phyloP scores from a whole-genome alignment of 2,888 invertebrate genomes.

The Onthophagus sagittarius region DNA sequence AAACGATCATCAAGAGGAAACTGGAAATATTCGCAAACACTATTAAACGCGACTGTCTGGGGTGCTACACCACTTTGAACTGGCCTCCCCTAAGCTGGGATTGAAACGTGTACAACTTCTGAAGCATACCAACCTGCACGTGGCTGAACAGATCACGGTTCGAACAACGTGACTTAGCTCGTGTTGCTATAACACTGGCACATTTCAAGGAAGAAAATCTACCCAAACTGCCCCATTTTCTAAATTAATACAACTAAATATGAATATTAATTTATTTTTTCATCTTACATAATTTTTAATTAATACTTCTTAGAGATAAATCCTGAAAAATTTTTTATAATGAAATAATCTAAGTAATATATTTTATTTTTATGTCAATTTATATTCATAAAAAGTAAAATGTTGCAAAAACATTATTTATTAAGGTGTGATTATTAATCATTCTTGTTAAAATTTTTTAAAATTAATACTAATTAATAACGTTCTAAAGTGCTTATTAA shows the following conservation, averaged over 20 bases:
- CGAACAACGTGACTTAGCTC: constrained; percentile 47
- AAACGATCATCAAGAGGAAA: background rate
- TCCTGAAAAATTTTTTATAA: no score
- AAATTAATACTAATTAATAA: no score
- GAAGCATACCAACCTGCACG: constrained; percentile 50
- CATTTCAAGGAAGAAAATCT: constrained; percentile 16
- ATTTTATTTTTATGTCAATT: no score
- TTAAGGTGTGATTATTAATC: no score
- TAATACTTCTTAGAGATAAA: background rate
- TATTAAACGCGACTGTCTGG: constrained; percentile 38
- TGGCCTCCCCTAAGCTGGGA: constrained; percentile 41
- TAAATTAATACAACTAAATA: background rate
- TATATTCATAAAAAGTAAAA: no score
- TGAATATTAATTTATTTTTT: background rate
- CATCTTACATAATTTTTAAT: background rate
- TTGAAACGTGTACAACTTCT: constrained; percentile 27
- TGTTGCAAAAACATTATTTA: no score
- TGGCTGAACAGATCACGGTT: constrained; percentile 43
- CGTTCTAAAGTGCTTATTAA: no score
- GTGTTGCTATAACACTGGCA: constrained; percentile 44
- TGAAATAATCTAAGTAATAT: no score
- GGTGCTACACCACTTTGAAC: constrained; percentile 46
- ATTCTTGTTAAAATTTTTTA: no score
- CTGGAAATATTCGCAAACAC: constrained; percentile 7
- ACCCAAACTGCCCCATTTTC: background rate